Conservation (phyloP, 2,113 vertebrate species). For the Corythaixoides concolor region DNA sequence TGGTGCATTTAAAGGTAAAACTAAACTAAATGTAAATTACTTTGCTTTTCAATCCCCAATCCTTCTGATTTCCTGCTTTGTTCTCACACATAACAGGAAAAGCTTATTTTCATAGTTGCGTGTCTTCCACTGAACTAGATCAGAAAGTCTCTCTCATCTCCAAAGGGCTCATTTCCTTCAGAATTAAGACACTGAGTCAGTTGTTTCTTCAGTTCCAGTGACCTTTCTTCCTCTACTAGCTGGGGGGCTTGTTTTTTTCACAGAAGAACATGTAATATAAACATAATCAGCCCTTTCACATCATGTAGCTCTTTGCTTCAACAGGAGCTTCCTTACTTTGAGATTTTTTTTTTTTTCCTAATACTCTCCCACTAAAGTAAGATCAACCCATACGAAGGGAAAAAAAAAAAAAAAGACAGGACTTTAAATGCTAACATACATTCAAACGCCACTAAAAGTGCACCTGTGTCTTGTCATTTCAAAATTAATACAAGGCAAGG, state of each 20-base stretch:
- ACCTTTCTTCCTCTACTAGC: slow-evolving; percentile 33
- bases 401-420: not conserved
- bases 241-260: slow-evolving; percentile 12
- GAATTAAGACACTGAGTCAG: slow-evolving; percentile 44
- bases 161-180: slow-evolving; percentile 56
- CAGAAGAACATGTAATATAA: slow-evolving; percentile 31
- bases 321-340: not conserved
- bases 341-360: not conserved
- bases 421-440: not conserved
- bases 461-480: slow-evolving; percentile 61
- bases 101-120: slow-evolving; percentile 25
- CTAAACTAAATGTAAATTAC: not conserved
- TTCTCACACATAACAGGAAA: not conserved
- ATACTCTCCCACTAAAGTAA: not conserved
- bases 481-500: slow-evolving; percentile 45
- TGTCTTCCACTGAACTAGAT: slow-evolving; percentile 38
- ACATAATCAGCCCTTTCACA: slow-evolving; percentile 59
- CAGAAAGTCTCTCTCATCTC: slow-evolving; percentile 40
- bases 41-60: not conserved
- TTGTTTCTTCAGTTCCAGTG: slow-evolving; percentile 44
- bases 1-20: not conserved
- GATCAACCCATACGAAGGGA: not conserved
- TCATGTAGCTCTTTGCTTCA: not conserved
- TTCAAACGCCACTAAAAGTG: not conserved
- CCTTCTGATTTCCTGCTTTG: not conserved